Evolutionary conservation across 2,113 vertebrate genomes (phyloP).

Genomic region (Odontophorus gujanensis): DNA sequence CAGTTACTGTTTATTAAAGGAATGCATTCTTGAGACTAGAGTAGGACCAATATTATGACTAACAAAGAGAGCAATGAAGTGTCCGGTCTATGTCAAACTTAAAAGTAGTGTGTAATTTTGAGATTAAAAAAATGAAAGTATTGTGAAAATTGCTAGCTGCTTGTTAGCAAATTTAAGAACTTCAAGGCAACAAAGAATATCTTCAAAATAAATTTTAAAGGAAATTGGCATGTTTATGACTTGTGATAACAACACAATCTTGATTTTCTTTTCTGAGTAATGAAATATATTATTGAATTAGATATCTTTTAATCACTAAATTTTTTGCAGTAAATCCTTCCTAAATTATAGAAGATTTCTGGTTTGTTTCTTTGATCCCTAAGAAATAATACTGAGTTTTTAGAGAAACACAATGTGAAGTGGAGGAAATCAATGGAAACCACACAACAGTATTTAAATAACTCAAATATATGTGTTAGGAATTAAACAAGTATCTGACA

Average conservation of each 20-base stretch:
- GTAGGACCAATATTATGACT: not conserved
- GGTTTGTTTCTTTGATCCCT: not conserved
- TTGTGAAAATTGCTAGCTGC: not conserved
- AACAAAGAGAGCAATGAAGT: not conserved
- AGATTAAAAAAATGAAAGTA: not conserved
- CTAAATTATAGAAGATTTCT: not conserved
- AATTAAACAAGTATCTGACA: slow-evolving; percentile 44
- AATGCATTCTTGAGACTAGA: not conserved
- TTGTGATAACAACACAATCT: not conserved
- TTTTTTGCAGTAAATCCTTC: slow-evolving; percentile 23
- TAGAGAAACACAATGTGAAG: slow-evolving; percentile 24
- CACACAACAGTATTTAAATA: slow-evolving; percentile 45
- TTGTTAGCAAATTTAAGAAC: not conserved
- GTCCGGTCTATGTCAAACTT: not conserved
- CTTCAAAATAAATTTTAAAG: not conserved
- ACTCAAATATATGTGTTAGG: slow-evolving; percentile 51
- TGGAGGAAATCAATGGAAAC: slow-evolving; percentile 49
- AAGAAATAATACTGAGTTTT: slow-evolving; percentile 36
- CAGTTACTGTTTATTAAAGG: not conserved
- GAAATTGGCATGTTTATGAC: not conserved
- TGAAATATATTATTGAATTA: not conserved
- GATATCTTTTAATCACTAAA: not conserved
- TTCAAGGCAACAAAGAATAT: not conserved
- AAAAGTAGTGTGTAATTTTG: not conserved
- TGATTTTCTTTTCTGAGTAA: not conserved